Evolutionary conservation across 1,140 invertebrate genomes (phyloP).

Genomic region (Gonatopus flavifemur): DNA sequence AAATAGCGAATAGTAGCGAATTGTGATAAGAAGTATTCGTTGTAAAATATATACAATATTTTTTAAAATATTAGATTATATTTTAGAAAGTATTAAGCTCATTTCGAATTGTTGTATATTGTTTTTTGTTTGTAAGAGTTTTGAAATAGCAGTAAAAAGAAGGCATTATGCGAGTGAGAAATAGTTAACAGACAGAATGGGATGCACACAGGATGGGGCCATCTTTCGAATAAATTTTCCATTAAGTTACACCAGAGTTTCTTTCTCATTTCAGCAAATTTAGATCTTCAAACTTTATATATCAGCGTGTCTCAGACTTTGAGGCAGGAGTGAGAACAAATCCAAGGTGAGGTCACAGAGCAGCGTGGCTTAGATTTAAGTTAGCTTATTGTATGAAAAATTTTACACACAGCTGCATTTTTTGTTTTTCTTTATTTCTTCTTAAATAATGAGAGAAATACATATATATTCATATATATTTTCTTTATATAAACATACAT

Average conservation of each 20-base stretch:
- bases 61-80: no score
- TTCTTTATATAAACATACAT: neutral
- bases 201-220: constrained; percentile 54
- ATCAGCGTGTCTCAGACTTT: constrained; percentile 65
- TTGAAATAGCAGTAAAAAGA: no score
- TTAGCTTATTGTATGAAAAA: constrained; percentile 53
- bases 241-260: constrained; percentile 53
- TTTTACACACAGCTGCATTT: constrained; percentile 45
- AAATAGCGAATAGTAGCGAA: no score
- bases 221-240: constrained; percentile 46
- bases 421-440: no score
- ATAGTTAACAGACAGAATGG: constrained; percentile 55
- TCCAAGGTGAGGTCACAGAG: constrained; percentile 62
- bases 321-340: constrained; percentile 62
- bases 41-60: no score
- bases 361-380: constrained; percentile 54
- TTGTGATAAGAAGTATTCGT: no score
- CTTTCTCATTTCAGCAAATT: constrained; percentile 65
- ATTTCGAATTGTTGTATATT: no score
- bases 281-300: constrained; percentile 63
- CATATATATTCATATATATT: constrained; percentile 1
- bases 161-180: no score
- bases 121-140: no score
- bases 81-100: no score
- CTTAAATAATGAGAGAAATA: constrained; percentile 9